These are phyloP conservation scores for Harmothoe impar DNA, from an alignment of 2,888 invertebrate genomes.

Conservation along the genomic window DNA sequence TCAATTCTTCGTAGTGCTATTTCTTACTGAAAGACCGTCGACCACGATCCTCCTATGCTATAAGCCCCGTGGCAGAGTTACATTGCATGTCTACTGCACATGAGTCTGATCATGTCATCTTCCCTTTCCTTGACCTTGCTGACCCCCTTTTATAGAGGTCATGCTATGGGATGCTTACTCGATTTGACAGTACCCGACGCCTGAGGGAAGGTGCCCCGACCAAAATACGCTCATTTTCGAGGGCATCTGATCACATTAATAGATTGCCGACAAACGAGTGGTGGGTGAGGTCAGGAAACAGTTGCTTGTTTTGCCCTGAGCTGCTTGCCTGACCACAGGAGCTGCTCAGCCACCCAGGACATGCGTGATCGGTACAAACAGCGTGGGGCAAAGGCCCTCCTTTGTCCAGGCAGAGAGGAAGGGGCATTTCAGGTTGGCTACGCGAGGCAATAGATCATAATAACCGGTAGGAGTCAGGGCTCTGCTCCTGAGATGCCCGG, in stretches of 20 bases:
- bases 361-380: slow-evolving; percentile 29
- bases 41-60: too few species aligned
- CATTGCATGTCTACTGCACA: neutral
- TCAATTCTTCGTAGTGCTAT: too few species aligned
- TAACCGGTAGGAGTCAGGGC: slow-evolving; percentile 31
- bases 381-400: neutral
- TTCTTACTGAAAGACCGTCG: too few species aligned
- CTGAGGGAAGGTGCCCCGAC: neutral
- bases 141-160: neutral
- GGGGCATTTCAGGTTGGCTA: slow-evolving; percentile 22
- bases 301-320: neutral
- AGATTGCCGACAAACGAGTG: slow-evolving; percentile 28
- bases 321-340: neutral
- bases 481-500: too few species aligned
- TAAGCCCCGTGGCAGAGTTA: neutral
- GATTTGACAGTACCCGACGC: neutral
- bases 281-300: neutral
- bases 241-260: slow-evolving; percentile 35
- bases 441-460: neutral
- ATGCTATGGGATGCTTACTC: slow-evolving; percentile 9
- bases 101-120: slow-evolving; percentile 15
- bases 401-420: neutral
- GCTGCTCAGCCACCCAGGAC: neutral
- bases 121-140: neutral
- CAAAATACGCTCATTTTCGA: slow-evolving; percentile 9